Evolutionary conservation across 2,113 vertebrate species (phyloP).

Genomic region (Corapipo altera): DNA sequence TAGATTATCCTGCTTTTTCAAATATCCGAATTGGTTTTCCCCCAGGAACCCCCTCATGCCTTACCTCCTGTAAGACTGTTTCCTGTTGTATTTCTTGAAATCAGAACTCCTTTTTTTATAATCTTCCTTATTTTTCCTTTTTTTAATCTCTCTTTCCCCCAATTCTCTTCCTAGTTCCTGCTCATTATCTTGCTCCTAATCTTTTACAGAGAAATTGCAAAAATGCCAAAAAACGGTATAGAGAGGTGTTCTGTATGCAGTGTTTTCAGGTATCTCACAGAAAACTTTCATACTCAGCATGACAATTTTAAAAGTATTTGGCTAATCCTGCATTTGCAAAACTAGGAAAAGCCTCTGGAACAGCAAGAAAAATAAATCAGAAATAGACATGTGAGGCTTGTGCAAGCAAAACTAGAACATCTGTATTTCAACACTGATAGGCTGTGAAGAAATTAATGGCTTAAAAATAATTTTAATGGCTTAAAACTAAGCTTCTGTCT

Average conservation of each 20-base stretch:
- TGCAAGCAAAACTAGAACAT: background rate
- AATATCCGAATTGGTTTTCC: background rate
- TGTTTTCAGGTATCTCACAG: background rate
- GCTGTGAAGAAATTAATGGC: background rate
- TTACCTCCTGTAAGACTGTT: background rate
- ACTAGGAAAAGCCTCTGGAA: background rate
- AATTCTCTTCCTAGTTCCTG: background rate
- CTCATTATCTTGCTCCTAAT: background rate
- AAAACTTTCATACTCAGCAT: background rate
- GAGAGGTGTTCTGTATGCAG: background rate
- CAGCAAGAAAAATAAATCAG: background rate
- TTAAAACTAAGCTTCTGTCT: background rate
- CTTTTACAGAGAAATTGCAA: background rate
- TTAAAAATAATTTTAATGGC: background rate
- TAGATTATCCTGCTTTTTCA: background rate
- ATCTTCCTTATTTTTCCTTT: background rate
- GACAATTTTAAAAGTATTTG: background rate
- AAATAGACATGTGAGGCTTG: background rate
- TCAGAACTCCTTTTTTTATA: background rate
- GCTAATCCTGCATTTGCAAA: background rate
- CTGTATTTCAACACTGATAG: background rate
- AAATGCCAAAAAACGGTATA: background rate
- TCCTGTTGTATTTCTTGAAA: background rate
- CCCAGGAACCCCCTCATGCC: background rate
- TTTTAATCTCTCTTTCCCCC: background rate